A percentile compares a stretch with the other conserved stretches of the same genome.
Conservation (phyloP, 2,888 invertebrate species). For the Ditula angustiorana region DNA sequence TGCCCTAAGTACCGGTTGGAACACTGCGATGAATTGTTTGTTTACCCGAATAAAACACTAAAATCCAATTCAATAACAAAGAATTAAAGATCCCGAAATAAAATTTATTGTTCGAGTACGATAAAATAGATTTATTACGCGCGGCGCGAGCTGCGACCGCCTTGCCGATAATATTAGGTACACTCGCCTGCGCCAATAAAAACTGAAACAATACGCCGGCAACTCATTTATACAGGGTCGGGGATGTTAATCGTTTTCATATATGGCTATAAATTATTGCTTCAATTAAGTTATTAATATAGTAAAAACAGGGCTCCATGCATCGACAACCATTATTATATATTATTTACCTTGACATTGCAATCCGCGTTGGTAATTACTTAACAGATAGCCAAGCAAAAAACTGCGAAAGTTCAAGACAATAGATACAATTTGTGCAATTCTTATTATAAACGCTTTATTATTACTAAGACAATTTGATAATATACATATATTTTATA, state of each 20-base stretch:
- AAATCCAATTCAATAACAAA: slow-evolving; percentile 86
- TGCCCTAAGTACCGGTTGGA: slow-evolving; percentile 78
- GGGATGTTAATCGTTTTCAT: slow-evolving; percentile 26
- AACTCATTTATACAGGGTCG: slow-evolving; percentile 21
- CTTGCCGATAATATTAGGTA: slow-evolving; percentile 73
- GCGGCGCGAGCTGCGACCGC: slow-evolving; percentile 51
- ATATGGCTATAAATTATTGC: too few relatives aligned
- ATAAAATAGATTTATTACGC: slow-evolving; percentile 83
- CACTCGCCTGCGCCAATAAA: slow-evolving; percentile 49
- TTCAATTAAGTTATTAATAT: too few relatives aligned
- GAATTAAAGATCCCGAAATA: slow-evolving; percentile 86
- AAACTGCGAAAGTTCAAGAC: too few relatives aligned
- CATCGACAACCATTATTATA: too few relatives aligned
- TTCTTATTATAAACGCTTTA: too few relatives aligned
- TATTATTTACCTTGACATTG: too few relatives aligned
- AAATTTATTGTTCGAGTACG: slow-evolving; percentile 84
- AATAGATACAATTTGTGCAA: too few relatives aligned
- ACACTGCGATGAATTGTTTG: slow-evolving; percentile 82
- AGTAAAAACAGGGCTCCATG: too few relatives aligned
- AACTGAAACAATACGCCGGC: slow-evolving; percentile 31
- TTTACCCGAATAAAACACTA: slow-evolving; percentile 86
- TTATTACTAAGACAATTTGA: too few relatives aligned
- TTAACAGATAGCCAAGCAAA: too few relatives aligned
- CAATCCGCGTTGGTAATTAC: too few relatives aligned
- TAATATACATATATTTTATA: too few relatives aligned